These are phyloP conservation scores for Numenius arquata DNA, from an alignment of 2,113 vertebrate genomes.

Conservation along the genomic window DNA sequence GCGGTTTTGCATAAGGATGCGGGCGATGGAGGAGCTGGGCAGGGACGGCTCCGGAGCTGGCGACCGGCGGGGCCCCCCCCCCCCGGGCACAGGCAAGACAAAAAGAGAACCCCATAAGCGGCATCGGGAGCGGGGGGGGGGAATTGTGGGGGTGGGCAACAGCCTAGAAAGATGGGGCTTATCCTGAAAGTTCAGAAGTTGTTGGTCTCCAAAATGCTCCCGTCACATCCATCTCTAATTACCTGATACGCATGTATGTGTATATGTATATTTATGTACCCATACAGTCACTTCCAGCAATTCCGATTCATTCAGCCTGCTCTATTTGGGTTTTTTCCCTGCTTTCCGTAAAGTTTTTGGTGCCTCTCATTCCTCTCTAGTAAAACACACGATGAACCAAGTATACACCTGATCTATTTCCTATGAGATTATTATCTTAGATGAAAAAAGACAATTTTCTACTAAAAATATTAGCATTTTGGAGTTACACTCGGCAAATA, in stretches of 20 bases:
- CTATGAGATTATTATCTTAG: background rate
- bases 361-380: background rate
- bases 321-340: background rate
- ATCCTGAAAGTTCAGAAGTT: background rate
- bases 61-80: background rate
- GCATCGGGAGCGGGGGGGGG: fast-evolving
- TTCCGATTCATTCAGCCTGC: background rate
- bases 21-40: background rate
- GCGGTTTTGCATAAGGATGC: background rate
- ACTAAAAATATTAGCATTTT: background rate
- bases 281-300: background rate
- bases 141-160: background rate
- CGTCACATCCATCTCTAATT: too few relatives aligned
- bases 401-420: background rate
- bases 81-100: background rate
- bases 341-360: background rate
- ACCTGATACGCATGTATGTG: fast-evolving
- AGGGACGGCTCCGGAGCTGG: background rate
- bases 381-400: background rate
- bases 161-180: fast-evolving
- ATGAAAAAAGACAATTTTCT: background rate
- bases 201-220: background rate
- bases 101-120: fast-evolving
- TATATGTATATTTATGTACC: background rate
- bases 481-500: background rate